Conservation (phyloP, 2,888 invertebrate species). For the Aphodius sticticus region DNA sequence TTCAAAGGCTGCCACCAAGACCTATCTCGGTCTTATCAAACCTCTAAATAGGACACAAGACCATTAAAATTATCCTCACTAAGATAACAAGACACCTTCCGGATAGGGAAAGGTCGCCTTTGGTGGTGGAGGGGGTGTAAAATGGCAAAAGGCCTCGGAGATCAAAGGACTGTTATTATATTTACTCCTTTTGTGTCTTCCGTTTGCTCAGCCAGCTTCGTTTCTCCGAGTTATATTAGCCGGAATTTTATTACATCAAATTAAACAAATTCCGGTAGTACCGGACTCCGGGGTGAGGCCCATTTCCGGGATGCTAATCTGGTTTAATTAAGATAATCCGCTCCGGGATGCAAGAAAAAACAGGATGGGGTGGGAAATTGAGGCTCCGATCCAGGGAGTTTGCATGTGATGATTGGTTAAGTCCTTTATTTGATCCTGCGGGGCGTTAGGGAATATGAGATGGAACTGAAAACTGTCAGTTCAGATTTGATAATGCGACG, state of each 20-base stretch:
- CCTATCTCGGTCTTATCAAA: background rate
- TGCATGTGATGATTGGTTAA: too few species aligned
- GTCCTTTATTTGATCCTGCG: too few species aligned
- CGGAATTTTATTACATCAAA: background rate
- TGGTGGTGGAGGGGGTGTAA: background rate
- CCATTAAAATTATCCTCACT: too few species aligned
- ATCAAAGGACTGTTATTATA: background rate
- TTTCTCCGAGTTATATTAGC: background rate
- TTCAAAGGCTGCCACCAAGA: too few species aligned
- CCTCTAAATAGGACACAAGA: too few species aligned
- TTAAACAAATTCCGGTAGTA: background rate
- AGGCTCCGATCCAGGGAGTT: too few species aligned
- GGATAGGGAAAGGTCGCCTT: background rate
- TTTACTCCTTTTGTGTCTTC: conserved; percentile 4
- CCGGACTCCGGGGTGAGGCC: background rate
- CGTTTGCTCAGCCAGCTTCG: background rate
- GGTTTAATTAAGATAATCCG: background rate
- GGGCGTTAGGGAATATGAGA: too few species aligned
- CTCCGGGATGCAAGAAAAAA: background rate
- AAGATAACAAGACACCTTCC: background rate
- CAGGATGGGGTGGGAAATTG: too few species aligned
- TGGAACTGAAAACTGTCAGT: too few species aligned
- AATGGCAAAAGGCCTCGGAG: background rate
- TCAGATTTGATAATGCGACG: too few species aligned
- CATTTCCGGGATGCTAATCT: background rate